Base-by-base conservation (phyloP, 2,888 invertebrate species). In the Chouioia cunea region DNA sequence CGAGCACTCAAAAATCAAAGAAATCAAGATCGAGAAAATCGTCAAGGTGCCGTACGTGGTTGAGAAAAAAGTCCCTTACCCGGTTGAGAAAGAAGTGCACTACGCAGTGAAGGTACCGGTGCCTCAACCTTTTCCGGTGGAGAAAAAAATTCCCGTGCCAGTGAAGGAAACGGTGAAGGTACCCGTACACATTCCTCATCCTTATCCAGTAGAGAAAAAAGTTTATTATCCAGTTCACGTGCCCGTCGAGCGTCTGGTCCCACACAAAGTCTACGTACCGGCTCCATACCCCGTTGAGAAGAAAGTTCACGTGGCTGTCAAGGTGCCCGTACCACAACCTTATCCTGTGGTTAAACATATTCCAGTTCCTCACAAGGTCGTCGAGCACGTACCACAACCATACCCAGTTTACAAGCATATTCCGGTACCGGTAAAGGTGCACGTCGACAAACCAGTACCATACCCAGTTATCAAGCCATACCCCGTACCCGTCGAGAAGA, bases 401-500 rank as follows among this genome's bases (percentile, higher is more conserved):
- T 93, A 90, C 85, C 92, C 92, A 58, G 93, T 93, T 20, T 91
- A 92, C 80, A 93, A 93, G 80, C 88, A 90, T 73, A 87, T 93
- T 56, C 93, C 91, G 75, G 91, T 91, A 79, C 91, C 93, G 71
- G 93, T 93, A 0, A 88, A 90, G 77, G 92, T 93, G 1, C 90
- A 87, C 0, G 93, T 94, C 2, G 91, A 91, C 77, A 93, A 79
- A 53, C 80, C 75, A 0, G 81, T 83, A 6, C 83, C 84, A 0
- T 80, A 81, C 60, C 90, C 88, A 59, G 91, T 93, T 0, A 92
- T 92, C 78, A 93, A 93, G 84, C 91, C 91, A 65, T 90, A 92
- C 0, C 84, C 82, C 59, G 76, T 86, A 0, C 76, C 79, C 4
- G 86, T 84, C 3, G 91, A 91, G 77, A 92, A 92, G 84, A 87